Evolutionary conservation across 2,113 vertebrate genomes (phyloP).

Genomic region (Isichthys henryi): DNA sequence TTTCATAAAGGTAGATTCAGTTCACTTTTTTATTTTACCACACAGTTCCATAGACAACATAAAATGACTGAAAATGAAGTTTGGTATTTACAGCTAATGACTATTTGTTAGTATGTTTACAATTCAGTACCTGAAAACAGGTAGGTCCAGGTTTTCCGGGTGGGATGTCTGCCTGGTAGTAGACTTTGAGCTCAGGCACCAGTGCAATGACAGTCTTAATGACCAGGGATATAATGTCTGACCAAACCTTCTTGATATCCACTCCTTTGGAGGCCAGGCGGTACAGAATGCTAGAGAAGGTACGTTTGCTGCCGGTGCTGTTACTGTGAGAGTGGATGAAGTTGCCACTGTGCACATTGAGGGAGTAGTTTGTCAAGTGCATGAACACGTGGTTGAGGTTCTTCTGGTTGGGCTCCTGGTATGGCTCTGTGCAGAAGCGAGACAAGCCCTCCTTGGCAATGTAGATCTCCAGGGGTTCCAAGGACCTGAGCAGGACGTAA

Average conservation of each 20-base stretch:
- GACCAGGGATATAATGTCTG: conserved; percentile 89
- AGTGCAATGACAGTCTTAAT: conserved; percentile 92
- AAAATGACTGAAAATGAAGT: not conserved
- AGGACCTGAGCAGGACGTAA: conserved; percentile 84
- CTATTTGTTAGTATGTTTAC: not conserved
- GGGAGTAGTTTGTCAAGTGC: conserved; percentile 96
- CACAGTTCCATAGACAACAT: not conserved
- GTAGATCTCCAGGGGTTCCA: conserved; percentile 93
- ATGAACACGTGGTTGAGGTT: conserved; percentile 92
- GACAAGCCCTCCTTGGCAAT: conserved; percentile 94
- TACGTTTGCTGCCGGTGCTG: conserved; percentile 91
- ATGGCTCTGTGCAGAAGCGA: conserved; percentile 93
- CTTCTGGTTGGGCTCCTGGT: conserved; percentile 84
- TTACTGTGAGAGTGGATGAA: conserved; percentile 86
- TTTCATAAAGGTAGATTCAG: not conserved
- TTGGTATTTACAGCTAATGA: not conserved
- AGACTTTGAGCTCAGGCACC: conserved; percentile 88
- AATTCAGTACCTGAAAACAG: conserved; percentile 81
- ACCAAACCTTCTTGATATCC: conserved; percentile 92
- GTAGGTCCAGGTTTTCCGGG: conserved; percentile 86
- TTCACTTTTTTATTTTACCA: not conserved
- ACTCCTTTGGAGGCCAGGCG: conserved; percentile 78
- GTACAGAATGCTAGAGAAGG: conserved; percentile 84
- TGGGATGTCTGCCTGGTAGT: conserved; percentile 88
- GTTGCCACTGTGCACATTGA: conserved; percentile 87